Percentiles rank a stretch among this genome's conserved stretches.
These are phyloP conservation scores for Squalus acanthias DNA, from an alignment of 2,797 vertebrate genomes.

Conservation along the genomic window DNA sequence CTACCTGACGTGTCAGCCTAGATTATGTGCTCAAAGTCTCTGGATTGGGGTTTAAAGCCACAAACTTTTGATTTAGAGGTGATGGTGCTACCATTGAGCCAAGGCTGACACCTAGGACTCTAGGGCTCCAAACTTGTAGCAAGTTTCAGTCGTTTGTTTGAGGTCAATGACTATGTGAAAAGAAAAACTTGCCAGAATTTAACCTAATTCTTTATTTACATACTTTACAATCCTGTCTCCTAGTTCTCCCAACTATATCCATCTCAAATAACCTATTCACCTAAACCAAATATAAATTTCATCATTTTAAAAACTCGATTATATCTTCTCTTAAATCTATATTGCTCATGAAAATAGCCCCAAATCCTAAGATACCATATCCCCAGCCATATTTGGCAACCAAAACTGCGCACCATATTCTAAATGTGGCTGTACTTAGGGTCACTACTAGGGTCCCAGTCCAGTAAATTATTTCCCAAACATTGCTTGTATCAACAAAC, in stretches of 20 bases:
- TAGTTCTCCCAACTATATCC: background rate
- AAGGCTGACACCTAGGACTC: background rate
- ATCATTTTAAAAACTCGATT: background rate
- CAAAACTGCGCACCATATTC: background rate
- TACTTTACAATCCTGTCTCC: background rate
- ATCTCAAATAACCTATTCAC: background rate
- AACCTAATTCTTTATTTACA: background rate
- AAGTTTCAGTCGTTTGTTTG: background rate
- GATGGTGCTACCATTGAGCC: background rate
- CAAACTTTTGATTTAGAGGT: background rate
- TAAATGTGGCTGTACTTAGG: background rate
- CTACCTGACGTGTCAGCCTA: background rate
- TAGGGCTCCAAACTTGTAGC: background rate
- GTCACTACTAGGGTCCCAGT: background rate
- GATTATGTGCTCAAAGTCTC: background rate
- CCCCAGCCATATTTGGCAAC: background rate
- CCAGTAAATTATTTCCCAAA: background rate
- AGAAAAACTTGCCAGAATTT: background rate
- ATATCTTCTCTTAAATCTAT: background rate
- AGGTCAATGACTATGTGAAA: background rate
- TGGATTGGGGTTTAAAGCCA: background rate
- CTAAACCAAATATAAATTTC: background rate
- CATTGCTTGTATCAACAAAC: background rate
- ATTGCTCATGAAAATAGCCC: background rate
- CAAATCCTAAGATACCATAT: background rate